These are phyloP conservation scores for Bradypodion ventrale DNA, from an alignment of 2,797 vertebrate genomes.

Conservation along the genomic window DNA sequence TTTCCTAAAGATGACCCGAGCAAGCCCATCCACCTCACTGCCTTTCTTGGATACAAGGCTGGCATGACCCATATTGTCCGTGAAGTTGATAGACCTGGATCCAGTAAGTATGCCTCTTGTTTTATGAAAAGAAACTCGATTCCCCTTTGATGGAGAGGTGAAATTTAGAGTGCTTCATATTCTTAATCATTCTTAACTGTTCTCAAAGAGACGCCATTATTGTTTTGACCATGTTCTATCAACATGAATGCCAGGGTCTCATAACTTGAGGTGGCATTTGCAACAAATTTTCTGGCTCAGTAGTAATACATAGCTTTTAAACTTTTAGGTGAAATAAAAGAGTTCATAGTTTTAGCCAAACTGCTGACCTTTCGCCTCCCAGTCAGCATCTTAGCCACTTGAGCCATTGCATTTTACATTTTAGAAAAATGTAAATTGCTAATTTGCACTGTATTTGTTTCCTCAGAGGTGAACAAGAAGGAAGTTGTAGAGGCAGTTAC, in stretches of 20 bases:
- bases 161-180: neutral
- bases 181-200: neutral
- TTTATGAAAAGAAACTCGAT: fast-evolving
- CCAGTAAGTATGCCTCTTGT: conserved; percentile 81
- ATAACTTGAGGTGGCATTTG: neutral
- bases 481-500: conserved; percentile 96
- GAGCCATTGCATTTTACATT: no score
- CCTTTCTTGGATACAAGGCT: conserved; percentile 96
- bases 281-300: neutral
- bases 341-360: neutral
- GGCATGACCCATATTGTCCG: conserved; percentile 99
- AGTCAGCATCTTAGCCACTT: no score
- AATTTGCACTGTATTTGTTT: neutral
- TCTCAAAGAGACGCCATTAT: no score
- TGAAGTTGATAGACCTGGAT: conserved; percentile 95
- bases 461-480: conserved; percentile 95
- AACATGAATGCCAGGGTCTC: neutral
- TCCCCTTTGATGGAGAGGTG: no score
- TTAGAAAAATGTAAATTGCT: neutral
- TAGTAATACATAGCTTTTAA: no score
- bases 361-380: no score
- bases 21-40: conserved; percentile 94
- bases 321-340: neutral
- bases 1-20: conserved; percentile 94
- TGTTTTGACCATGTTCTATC: neutral